A percentile compares a stretch with the other conserved stretches of the same genome.
These are phyloP conservation scores for Rhopilema esculentum DNA, from an alignment of 30 jellyfish, hydroid and myxozoan genomes.

Conservation along the genomic window DNA sequence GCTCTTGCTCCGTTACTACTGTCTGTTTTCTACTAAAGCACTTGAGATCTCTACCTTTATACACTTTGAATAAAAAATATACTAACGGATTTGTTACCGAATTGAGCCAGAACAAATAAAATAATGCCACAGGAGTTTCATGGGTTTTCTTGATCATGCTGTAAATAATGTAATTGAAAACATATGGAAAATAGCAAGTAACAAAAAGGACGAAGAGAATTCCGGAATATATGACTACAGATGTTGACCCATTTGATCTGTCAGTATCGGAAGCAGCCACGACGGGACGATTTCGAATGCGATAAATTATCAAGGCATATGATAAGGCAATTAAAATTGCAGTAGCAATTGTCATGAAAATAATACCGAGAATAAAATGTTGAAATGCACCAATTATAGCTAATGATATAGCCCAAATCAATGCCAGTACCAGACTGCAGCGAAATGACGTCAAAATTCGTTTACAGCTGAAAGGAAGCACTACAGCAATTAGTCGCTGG, in stretches of 20 bases:
- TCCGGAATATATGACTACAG: not conserved
- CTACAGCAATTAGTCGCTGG: conserved; percentile 3
- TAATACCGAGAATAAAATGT: not conserved
- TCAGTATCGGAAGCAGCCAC: not conserved
- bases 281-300: not conserved
- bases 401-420: not conserved
- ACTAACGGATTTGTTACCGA: not conserved
- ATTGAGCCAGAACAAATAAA: not conserved
- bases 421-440: not conserved
- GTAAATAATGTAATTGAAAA: not conserved
- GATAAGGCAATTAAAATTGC: not conserved
- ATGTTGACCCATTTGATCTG: not conserved
- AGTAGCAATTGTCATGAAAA: not conserved
- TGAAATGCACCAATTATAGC: no score
- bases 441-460: not conserved
- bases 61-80: not conserved
- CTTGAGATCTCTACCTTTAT: not conserved
- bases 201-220: not conserved
- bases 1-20: not conserved
- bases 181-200: not conserved
- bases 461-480: not conserved
- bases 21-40: not conserved
- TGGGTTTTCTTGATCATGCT: not conserved
- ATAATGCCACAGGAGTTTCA: not conserved
- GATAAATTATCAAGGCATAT: not conserved